Evolutionary conservation across 2,888 invertebrate species (phyloP).

Genomic region (Drosophila phalerata): DNA sequence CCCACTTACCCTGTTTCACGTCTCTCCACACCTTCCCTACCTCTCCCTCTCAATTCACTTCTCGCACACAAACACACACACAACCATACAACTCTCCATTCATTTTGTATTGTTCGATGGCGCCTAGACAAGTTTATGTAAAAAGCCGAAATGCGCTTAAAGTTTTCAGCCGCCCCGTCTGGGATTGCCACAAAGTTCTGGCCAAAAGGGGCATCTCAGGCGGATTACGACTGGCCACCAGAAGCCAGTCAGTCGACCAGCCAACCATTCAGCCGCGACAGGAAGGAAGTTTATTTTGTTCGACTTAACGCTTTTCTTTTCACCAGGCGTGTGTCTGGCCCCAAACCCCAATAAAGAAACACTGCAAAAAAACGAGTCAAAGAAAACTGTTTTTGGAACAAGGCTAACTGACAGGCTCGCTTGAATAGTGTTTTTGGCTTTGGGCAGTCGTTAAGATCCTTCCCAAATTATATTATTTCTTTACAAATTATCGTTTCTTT

Average conservation of each 20-base stretch:
- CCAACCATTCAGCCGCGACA: slow-evolving; percentile 48
- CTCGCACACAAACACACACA: background rate
- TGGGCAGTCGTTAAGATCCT: slow-evolving; percentile 11
- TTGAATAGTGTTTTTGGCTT: slow-evolving; percentile 41
- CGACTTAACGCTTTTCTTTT: slow-evolving; percentile 74
- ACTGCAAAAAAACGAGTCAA: slow-evolving; percentile 30
- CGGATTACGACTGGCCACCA: slow-evolving; percentile 47
- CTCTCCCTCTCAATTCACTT: background rate
- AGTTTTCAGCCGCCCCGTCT: slow-evolving; percentile 55
- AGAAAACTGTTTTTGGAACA: slow-evolving; percentile 35
- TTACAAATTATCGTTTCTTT: slow-evolving; percentile 7
- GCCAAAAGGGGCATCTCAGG: slow-evolving; percentile 38
- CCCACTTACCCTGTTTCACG: background rate
- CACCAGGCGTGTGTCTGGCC: slow-evolving; percentile 49
- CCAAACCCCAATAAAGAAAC: slow-evolving; percentile 21
- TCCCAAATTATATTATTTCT: slow-evolving; percentile 15
- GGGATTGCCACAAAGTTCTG: slow-evolving; percentile 46
- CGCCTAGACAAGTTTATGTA: slow-evolving; percentile 67
- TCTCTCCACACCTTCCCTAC: background rate
- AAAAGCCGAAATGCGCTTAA: slow-evolving; percentile 66
- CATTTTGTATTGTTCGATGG: slow-evolving; percentile 70
- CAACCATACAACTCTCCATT: slow-evolving; percentile 1
- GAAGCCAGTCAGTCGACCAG: slow-evolving; percentile 28
- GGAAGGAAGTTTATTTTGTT: slow-evolving; percentile 78
- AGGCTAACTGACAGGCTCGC: slow-evolving; percentile 33